Evolutionary conservation across 2,888 invertebrate species (phyloP).

Genomic region (Trichacis sp.): DNA sequence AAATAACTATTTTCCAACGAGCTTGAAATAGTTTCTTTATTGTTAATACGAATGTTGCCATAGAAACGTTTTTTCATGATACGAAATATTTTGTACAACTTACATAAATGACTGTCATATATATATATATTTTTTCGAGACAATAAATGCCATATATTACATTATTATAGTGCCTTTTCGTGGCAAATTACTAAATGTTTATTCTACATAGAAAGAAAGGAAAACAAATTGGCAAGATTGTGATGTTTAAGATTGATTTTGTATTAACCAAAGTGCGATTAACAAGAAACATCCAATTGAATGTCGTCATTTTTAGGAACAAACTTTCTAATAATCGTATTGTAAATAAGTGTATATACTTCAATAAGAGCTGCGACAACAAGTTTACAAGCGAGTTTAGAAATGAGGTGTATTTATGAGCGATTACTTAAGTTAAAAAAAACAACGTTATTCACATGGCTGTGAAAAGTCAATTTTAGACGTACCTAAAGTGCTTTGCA

Average conservation of each 20-base stretch:
- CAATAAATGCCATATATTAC: background rate
- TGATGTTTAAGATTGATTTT: background rate
- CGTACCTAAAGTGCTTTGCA: constrained; percentile 69
- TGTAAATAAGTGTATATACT: constrained; percentile 41
- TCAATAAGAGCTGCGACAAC: constrained; percentile 17
- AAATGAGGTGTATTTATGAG: constrained; percentile 53
- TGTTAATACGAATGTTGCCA: background rate
- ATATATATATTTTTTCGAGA: background rate
- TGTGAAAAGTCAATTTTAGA: constrained; percentile 69
- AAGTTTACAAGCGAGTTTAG: constrained; percentile 32
- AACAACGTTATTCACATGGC: constrained; percentile 69
- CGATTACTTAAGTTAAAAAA: constrained; percentile 67
- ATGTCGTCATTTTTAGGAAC: constrained; percentile 4
- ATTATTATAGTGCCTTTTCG: background rate
- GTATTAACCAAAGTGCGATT: constrained; percentile 36
- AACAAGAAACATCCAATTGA: background rate
- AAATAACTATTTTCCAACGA: too few species aligned
- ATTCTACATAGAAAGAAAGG: constrained; percentile 4
- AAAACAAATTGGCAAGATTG: background rate
- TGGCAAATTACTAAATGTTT: background rate
- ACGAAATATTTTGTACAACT: background rate
- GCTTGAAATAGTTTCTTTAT: too few species aligned
- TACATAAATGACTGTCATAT: background rate
- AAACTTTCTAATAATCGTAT: constrained; percentile 13
- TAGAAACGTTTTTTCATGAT: background rate